Conservation (phyloP, 2,888 invertebrate species). For the Lagria hirta region DNA sequence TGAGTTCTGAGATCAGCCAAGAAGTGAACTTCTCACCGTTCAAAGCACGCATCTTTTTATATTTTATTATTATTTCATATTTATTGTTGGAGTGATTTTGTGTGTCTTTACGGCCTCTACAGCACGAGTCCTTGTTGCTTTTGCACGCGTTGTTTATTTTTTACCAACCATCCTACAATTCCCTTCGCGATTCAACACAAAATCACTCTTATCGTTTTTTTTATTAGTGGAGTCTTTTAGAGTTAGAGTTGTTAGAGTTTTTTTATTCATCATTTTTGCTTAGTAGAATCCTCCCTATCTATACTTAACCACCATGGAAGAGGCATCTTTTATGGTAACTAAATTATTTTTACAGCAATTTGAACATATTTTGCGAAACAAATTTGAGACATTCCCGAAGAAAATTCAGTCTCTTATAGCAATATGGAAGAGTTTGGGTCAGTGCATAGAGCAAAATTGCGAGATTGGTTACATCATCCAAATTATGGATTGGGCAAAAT, state of each 20-base stretch:
- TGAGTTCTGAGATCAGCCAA: slow-evolving; percentile 43
- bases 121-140: too few relatives aligned
- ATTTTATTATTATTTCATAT: slow-evolving; percentile 33
- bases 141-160: too few relatives aligned
- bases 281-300: too few relatives aligned
- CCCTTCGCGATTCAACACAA: too few relatives aligned
- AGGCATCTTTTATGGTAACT: too few relatives aligned
- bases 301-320: too few relatives aligned
- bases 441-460: slow-evolving; percentile 41
- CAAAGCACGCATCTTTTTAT: slow-evolving; percentile 50
- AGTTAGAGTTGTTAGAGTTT: too few relatives aligned
- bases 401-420: slow-evolving; percentile 48
- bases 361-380: slow-evolving; percentile 48
- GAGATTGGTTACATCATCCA: slow-evolving; percentile 47
- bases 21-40: slow-evolving; percentile 44
- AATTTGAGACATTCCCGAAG: slow-evolving; percentile 43
- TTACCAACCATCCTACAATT: too few relatives aligned
- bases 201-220: too few relatives aligned
- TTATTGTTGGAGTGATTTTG: slow-evolving; percentile 39
- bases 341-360: slow-evolving; percentile 45
- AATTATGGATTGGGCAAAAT: slow-evolving; percentile 52
- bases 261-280: too few relatives aligned
- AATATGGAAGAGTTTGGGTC: slow-evolving; percentile 47
- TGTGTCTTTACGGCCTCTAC: too few relatives aligned
- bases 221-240: too few relatives aligned